A percentile compares a stretch with the other conserved stretches of the same genome.
Conservation (phyloP, 2,888 invertebrate genomes). For the Temnothorax ravouxi region DNA sequence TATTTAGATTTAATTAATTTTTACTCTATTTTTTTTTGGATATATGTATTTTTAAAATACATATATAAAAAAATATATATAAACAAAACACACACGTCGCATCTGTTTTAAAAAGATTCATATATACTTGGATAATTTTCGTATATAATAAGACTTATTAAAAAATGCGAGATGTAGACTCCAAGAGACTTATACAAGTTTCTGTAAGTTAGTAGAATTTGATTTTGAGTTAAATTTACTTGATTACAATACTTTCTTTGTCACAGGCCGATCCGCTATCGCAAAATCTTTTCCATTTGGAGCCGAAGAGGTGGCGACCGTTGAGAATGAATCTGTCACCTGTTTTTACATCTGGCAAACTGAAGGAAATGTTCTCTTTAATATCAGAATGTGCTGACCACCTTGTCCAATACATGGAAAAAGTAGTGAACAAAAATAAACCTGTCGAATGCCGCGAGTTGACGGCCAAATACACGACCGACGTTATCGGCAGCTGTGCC, state of each 20-base stretch:
- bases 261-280: slow-evolving; percentile 24
- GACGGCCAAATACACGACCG: slow-evolving; percentile 85
- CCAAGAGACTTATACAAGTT: not conserved
- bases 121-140: not conserved
- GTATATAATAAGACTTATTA: not conserved
- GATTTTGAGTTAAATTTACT: not conserved
- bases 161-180: not conserved
- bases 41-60: too few species aligned
- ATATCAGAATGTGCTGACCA: slow-evolving; percentile 82
- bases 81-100: too few species aligned
- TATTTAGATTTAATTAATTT: too few species aligned
- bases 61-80: not conserved
- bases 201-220: not conserved
- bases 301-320: slow-evolving; percentile 85
- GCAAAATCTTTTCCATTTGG: slow-evolving; percentile 81
- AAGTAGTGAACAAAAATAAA: slow-evolving; percentile 35
- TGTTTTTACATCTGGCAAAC: slow-evolving; percentile 86
- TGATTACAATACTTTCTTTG: not conserved
- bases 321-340: slow-evolving; percentile 86
- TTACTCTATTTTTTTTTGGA: too few species aligned
- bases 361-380: slow-evolving; percentile 86
- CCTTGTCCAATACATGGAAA: slow-evolving; percentile 78
- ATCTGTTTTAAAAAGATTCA: not conserved
- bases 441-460: slow-evolving; percentile 71
- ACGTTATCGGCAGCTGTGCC: slow-evolving; percentile 86